Base-by-base conservation (phyloP, 2,888 invertebrate species). In the Drosophila austrosaltans region DNA sequence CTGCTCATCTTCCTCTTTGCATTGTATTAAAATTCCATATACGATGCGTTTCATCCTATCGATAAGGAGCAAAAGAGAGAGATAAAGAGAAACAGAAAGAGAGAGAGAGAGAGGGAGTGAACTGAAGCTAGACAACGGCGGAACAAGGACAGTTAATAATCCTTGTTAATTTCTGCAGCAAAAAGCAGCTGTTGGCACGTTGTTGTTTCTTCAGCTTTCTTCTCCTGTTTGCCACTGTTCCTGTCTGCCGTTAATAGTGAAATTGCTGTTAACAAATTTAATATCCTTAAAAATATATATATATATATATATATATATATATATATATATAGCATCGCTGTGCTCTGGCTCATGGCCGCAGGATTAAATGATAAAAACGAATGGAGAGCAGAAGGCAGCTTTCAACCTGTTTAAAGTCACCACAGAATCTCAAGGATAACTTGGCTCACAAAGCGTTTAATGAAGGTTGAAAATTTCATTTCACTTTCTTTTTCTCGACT, bases 221-320 rank as follows among this genome's bases (percentile, higher is more conserved):
- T 22, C 5, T 25, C 5, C 4, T 48, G 22, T 25, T 10, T 48
- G 10, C 22, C 48, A 48, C 53, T 53, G 53, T 53, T 8, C 8
- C 36, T 36, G 36, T 32, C 32, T 32, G 4, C 6, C 75, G 77
- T 87, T 83, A 83, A 83, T 83, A 79, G 87, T 76, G 76, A 87
- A 83, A 84, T 83, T 87, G 84, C 77, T 87, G 77, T 83, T 84
- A 87, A 83, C 84, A 77, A 87, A 83, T 83, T 83, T 83, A 87
- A 83, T 79, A 79, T 79, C 66, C 81, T 83, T 79, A 79, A 82
- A 48, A 48, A 83, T 16, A 84, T 83, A 81, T 83, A 83, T 83
- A 76, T 36, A 36, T 36, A 36, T 36, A 8, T n/a, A n/a, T n/a
- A n/a, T n/a, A 83, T 16, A 84, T 83, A 81, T 83, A 83, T 83